Evolutionary conservation across 2,113 vertebrate species (phyloP), one percentile per base, ranked within the genome.

Genomic region (Lycaon pictus): DNA sequence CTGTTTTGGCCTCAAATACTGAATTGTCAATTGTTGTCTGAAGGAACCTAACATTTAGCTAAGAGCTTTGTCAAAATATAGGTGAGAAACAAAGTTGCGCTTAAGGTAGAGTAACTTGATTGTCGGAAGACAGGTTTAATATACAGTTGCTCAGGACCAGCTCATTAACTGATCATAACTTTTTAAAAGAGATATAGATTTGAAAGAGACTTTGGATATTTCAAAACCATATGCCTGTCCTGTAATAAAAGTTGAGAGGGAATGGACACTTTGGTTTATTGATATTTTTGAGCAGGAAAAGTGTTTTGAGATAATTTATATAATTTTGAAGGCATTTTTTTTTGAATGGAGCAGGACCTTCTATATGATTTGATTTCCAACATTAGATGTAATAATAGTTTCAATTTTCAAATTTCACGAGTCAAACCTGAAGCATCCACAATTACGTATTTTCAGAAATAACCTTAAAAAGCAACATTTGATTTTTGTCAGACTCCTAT

Each of bases 1-100:
- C 51, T 67, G 25, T 32, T 81, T 91, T 56, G 51, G 17, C 25
- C 11, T 81, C n/a, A 81, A 69, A 87, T 87, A 55, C 32, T 87
- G 29, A 91, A 67, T 69, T 80, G 76, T 80, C 48, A 91, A 11
- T 80, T 91, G 48, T 91, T 62, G 29, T 81, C 62, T 55, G 23
- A 91, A 51, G 35, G 76, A 79, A 67, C 16, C n/a, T 91, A 80
- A 67, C 60, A 29, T 80, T 79, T 76, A 89, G 56, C 60, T 77
- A 77, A 89, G 71, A 77, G 37, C 37, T 76, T 77, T 89, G 87
- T 89, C 71, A 77, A 60, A 89, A 89, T 89, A 32, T 76, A 76
- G 71, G 9, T 89, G 48, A 76, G 71, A 89, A 88, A 23, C 55
- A 89, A 76, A 89, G 27, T 76, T 76, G 29, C 20, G n/a, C 71